Base-by-base conservation (phyloP, 2,888 invertebrate genomes). In the Lomographa bimaculata region DNA sequence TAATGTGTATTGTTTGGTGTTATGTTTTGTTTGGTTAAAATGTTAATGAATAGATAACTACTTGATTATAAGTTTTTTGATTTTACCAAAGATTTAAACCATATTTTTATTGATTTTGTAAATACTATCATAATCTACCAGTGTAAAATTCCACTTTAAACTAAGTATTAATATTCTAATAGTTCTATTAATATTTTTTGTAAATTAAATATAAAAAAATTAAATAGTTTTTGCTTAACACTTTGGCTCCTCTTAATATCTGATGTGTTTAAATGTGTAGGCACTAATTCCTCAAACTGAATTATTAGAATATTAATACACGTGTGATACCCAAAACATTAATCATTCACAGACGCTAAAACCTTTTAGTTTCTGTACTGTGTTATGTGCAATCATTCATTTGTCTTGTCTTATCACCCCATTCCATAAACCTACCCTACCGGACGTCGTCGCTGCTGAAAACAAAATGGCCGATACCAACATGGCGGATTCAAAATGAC, bases 351-450 rank as follows among this genome's bases (percentile, higher is more conserved):
- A 75, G 73, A 74, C 64, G 76, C 84, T 81, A 84, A 79, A 78
- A 45, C 62, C 56, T 74, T 82, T 80, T 75, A 74, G 77, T 76
- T 74, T 76, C 71, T 79, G 77, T 81, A 75, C 69, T 59, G 71
- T 77, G 64, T 77, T 51, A 29, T 48, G 25, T 74, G 82, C 86
- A 72, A 76, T 89, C 89, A 87, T 89, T 89, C 87, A 89, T 87
- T 86, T 80, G 85, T 86, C 84, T 84, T 84, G 84, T 86, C 81
- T 86, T 83, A 62, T 86, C 86, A 87, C 84, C 87, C 85, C 81
- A 83, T 87, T 87, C 87, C 87, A 86, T 85, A 83, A 46, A 83
- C 83, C 86, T 64, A 79, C 81, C 86, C 76, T 68, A 71, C 69
- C 71, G 75, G 85, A 79, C 18, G 40, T 17, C 75, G 83, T 64